Base-by-base conservation (phyloP, 2,113 vertebrate genomes). In the Rhynchomys soricoides region DNA sequence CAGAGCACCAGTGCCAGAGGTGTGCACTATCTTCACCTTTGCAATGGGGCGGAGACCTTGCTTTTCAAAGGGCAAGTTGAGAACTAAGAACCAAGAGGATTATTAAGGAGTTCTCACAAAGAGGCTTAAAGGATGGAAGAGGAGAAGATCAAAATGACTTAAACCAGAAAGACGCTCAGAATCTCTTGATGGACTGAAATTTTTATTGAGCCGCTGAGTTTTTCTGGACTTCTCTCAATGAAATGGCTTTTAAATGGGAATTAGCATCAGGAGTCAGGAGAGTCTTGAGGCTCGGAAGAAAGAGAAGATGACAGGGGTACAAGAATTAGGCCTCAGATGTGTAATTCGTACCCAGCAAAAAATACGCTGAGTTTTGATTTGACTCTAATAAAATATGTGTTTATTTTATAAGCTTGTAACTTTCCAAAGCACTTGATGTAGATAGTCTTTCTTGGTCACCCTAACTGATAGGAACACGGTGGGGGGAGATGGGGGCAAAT, bases 21-120 rank as follows among this genome's bases (percentile, higher is more conserved):
- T 31, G 75, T 37, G 45, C 10, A 0, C 19, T 11, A 3, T 43
- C 62, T 74, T 93, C 66, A 75, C 57, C 71, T 89, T 86, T 15
- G 74, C 74, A 59, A 93, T 3, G 3, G 8, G 68, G 31, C 52
- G 37, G 50, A 57, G 94, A 95, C 86, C 45, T 89, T 55, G 31
- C 82, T 95, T 94, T 95, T 97, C 90, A 87, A 96, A 97, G 91
- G 73, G 59, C n/a, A 95, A 87, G 43, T 34, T 93, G 86, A 93
- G 93, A 96, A 89, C 71, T 87, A 55, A 79, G 85, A 96, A 87
- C 55, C 79, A 78, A 93, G 92, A 48, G 52, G 90, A 81, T 93
- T 93, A 92, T 4, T 79, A 62, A 93, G 89, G 92, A 95, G 70
- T 57, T 79, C 78, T 93, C 90, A 91, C 88, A 85, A 94, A 92